Base-by-base conservation (phyloP, 1,140 invertebrate genomes). In the Lepidurus packardi region DNA sequence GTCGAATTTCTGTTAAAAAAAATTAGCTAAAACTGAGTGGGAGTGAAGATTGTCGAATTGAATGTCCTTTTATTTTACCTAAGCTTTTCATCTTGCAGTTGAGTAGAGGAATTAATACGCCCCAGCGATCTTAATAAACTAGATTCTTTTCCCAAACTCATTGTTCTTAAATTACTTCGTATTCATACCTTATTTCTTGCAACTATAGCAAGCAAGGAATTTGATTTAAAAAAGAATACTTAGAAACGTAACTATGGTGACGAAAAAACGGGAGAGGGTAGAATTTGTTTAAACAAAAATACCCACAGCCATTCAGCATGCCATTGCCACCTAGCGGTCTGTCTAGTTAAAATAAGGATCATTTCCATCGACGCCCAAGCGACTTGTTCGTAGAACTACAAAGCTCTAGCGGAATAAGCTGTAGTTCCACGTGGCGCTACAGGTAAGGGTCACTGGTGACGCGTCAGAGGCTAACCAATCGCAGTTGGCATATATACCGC, bases 51-150 rank as follows among this genome's bases (percentile, higher is more conserved):
- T n/a, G 24, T n/a, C 65, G 65, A n/a, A 73, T 24, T 24, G 24
- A n/a, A 5, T 73, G n/a, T 44, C 24, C 7, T 16, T 7, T n/a
- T 4, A 75, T n/a, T 1, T 77, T 77, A 77, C 75, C 75, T 77
- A 8, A 77, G 47, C 43, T 34, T 45, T 77, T 77, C 75, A 44
- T 77, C 41, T 8, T 21, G 24, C 24, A 77, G 24, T 53, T 77
- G 10, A 10, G 25, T 43, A 10, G 75, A 34, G 34, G 34, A 43
- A n/a, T 43, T 77, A 13, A 24, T 43, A 10, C 24, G 1, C 2
- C 21, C 43, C 13, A 77, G 47, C 11, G 13, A 10, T 44, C 44
- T 77, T 16, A 45, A n/a, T 11, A 77, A 13, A n/a, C n/a, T 75
- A 1, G 16, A 6, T n/a, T 65, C 13, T 13, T 65, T 16, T 7